These are phyloP conservation scores for Leucopsar rothschildi DNA, from an alignment of 2,113 vertebrate species.

Conservation along the genomic window DNA sequence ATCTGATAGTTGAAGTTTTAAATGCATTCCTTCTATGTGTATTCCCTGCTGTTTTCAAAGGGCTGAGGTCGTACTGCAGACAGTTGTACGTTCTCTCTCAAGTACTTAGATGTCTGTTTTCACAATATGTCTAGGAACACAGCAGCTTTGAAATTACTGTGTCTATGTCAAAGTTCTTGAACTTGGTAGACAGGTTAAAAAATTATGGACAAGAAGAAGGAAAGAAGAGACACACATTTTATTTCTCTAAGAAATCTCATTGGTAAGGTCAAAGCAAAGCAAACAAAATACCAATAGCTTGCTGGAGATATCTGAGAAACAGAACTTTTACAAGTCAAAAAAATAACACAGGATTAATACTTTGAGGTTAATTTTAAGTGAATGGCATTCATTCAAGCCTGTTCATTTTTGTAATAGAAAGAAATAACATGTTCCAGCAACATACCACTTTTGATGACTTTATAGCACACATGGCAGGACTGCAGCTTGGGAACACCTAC, in stretches of 20 bases:
- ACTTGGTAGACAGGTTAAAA: constrained; percentile 11
- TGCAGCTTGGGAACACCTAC: not conserved
- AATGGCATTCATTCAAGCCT: not conserved
- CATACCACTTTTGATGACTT: not conserved
- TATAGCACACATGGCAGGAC: not conserved
- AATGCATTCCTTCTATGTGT: not conserved
- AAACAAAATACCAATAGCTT: not conserved
- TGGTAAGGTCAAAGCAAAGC: not conserved
- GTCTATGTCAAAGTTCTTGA: not conserved
- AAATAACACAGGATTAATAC: not conserved
- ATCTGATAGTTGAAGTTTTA: not conserved
- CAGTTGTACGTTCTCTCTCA: not conserved
- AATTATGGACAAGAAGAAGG: not conserved
- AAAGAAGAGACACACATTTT: not conserved
- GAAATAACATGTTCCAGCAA: not conserved
- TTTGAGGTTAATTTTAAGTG: not conserved
- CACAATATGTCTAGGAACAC: not conserved
- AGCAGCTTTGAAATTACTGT: not conserved
- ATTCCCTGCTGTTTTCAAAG: not conserved
- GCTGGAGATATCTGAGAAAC: not conserved
- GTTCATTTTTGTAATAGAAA: not conserved
- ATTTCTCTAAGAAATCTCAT: not conserved
- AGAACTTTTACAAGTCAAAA: not conserved
- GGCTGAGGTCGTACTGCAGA: not conserved
- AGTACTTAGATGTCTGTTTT: not conserved